phyloP scores from a whole-genome alignment of 2,888 invertebrate species.

The Drosophila formosana region DNA sequence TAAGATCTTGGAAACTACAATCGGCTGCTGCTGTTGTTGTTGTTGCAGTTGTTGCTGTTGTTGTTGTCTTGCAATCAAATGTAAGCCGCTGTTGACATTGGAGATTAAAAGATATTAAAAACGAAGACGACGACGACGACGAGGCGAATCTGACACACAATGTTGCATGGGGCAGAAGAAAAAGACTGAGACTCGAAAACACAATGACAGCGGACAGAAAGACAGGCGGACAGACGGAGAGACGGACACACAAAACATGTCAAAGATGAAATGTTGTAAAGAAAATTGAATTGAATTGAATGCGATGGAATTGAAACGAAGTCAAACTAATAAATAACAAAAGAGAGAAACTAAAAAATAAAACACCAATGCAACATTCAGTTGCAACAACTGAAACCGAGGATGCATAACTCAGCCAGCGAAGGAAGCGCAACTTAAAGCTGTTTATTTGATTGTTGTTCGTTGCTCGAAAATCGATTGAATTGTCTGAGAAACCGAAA shows the following conservation, averaged over 20 bases:
- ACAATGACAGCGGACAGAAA: slow-evolving; percentile 46
- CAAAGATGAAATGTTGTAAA: slow-evolving; percentile 79
- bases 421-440: slow-evolving; percentile 3
- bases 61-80: slow-evolving; percentile 80
- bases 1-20: slow-evolving; percentile 70
- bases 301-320: slow-evolving; percentile 62
- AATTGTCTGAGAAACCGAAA: slow-evolving; percentile 54
- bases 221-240: slow-evolving; percentile 35
- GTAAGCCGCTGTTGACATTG: slow-evolving; percentile 82
- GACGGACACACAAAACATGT: slow-evolving; percentile 69
- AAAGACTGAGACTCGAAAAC: slow-evolving; percentile 34
- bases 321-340: slow-evolving; percentile 74
- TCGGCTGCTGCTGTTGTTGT: slow-evolving; percentile 38
- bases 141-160: slow-evolving; percentile 59
- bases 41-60: slow-evolving; percentile 55
- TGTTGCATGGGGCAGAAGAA: slow-evolving; percentile 49
- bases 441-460: neutral
- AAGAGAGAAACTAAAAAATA: slow-evolving; percentile 32
- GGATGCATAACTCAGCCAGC: neutral
- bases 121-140: slow-evolving; percentile 66
- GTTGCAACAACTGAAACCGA: slow-evolving; percentile 26
- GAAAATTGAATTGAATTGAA: slow-evolving; percentile 77
- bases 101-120: slow-evolving; percentile 82
- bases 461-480: slow-evolving; percentile 62
- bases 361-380: slow-evolving; percentile 43